These are phyloP conservation scores for Ophiodon elongatus DNA, from an alignment of 2,113 vertebrate genomes.

Conservation along the genomic window DNA sequence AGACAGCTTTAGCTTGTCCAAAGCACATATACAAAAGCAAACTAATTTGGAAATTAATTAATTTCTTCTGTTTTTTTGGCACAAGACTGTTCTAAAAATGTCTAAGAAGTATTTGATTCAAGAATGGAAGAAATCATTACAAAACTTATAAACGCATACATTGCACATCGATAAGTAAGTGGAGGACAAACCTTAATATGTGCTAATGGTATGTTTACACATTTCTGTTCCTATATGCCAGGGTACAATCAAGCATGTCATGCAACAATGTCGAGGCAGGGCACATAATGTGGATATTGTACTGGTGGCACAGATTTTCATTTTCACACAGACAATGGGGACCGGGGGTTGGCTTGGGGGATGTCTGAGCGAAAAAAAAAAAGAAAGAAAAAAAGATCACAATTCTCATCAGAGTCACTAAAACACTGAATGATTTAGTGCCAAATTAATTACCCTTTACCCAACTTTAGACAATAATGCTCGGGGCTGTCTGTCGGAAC, in stretches of 20 bases:
- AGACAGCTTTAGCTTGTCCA: neutral
- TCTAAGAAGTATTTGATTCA: constrained; percentile 5
- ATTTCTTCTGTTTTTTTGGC: constrained; percentile 3
- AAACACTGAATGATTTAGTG: constrained; percentile 85
- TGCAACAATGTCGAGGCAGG: constrained; percentile 76
- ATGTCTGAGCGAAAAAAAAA: constrained; percentile 51
- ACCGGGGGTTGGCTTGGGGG: constrained; percentile 59
- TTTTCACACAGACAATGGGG: constrained; percentile 83
- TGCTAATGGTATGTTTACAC: constrained; percentile 72
- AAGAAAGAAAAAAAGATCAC: constrained; percentile 68
- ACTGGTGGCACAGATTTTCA: constrained; percentile 82
- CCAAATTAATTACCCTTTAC: constrained; percentile 87
- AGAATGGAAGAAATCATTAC: constrained; percentile 6
- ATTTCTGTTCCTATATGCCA: constrained; percentile 56
- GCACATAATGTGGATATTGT: constrained; percentile 81
- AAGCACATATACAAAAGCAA: neutral
- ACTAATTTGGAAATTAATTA: neutral
- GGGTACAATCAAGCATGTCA: constrained; percentile 78
- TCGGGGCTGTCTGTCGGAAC: constrained; percentile 81
- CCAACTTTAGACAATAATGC: constrained; percentile 86
- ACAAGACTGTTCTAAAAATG: neutral
- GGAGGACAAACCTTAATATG: constrained; percentile 50
- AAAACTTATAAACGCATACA: constrained; percentile 12
- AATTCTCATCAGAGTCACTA: constrained; percentile 82
- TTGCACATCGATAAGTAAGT: constrained; percentile 34